These are phyloP conservation scores for Troilus luridus DNA, from an alignment of 2,888 invertebrate genomes.

Conservation along the genomic window DNA sequence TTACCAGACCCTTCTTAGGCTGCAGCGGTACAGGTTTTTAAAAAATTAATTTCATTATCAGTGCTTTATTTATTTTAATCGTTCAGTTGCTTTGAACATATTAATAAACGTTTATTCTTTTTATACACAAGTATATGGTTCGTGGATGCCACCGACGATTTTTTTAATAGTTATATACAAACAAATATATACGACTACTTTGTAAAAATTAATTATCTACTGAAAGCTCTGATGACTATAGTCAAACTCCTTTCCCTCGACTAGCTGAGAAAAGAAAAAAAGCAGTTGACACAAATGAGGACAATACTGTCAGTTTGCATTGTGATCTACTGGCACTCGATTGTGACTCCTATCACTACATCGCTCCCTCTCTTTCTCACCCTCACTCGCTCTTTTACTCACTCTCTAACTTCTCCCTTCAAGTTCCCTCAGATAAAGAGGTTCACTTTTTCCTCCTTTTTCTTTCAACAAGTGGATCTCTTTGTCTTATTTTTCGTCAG, in stretches of 20 bases:
- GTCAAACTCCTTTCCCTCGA: background rate
- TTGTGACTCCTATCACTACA: constrained; percentile 9
- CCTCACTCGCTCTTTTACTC: background rate
- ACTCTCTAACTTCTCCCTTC: background rate
- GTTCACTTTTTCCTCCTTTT: background rate
- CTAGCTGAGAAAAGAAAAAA: background rate
- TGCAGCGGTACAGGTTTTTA: too few species aligned
- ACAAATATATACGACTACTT: too few species aligned
- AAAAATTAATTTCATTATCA: too few species aligned
- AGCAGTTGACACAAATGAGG: background rate
- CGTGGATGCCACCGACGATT: too few species aligned
- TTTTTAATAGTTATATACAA: too few species aligned
- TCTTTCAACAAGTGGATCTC: background rate
- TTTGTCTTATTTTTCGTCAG: background rate
- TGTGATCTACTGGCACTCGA: background rate
- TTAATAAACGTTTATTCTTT: too few species aligned
- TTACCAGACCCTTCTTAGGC: too few species aligned
- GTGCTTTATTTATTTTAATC: too few species aligned
- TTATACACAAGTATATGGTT: too few species aligned
- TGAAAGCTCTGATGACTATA: too few species aligned
- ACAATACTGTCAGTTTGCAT: background rate
- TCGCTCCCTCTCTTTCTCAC: background rate
- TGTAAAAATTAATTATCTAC: too few species aligned
- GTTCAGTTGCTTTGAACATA: too few species aligned
- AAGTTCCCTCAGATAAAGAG: background rate